These are phyloP conservation scores for Sesamia inferens DNA, from an alignment of 2,888 invertebrate genomes.

Conservation along the genomic window DNA sequence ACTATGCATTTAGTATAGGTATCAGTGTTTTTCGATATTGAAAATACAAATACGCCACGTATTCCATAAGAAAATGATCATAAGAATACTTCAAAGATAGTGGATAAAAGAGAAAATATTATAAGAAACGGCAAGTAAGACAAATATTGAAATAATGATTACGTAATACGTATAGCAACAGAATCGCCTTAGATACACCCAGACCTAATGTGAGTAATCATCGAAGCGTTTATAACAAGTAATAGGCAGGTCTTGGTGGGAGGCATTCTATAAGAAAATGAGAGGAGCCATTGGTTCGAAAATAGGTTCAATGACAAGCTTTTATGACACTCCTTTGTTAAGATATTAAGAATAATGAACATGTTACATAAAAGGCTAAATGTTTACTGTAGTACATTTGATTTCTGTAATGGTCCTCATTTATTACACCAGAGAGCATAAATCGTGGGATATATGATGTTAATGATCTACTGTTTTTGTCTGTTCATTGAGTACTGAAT, in stretches of 20 bases:
- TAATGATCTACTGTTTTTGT: constrained; percentile 29
- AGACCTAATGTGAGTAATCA: constrained; percentile 72
- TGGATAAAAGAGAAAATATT: background rate
- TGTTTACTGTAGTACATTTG: constrained; percentile 34
- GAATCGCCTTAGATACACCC: constrained; percentile 65
- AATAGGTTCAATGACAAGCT: constrained; percentile 69
- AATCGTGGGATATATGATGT: constrained; percentile 14
- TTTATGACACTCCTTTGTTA: constrained; percentile 58
- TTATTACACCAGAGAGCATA: constrained; percentile 28
- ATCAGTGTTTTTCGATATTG: background rate
- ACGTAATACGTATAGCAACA: constrained; percentile 38
- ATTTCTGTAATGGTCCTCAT: constrained; percentile 42
- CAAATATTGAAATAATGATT: constrained; percentile 4
- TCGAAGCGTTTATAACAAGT: constrained; percentile 71
- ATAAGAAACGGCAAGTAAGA: background rate
- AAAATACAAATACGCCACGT: background rate
- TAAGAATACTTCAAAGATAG: background rate
- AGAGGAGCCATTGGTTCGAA: constrained; percentile 72
- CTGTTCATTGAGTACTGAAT: constrained; percentile 17
- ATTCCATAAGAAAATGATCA: background rate
- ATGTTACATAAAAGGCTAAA: constrained; percentile 40
- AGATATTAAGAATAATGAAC: constrained; percentile 48
- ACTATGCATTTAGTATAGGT: background rate
- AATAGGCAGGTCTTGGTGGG: constrained; percentile 66
- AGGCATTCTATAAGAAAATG: constrained; percentile 77